A percentile compares a stretch with the other conserved stretches of the same genome.
Evolutionary conservation across 2,888 invertebrate species (phyloP).

Genomic region (Aphodius sticticus): DNA sequence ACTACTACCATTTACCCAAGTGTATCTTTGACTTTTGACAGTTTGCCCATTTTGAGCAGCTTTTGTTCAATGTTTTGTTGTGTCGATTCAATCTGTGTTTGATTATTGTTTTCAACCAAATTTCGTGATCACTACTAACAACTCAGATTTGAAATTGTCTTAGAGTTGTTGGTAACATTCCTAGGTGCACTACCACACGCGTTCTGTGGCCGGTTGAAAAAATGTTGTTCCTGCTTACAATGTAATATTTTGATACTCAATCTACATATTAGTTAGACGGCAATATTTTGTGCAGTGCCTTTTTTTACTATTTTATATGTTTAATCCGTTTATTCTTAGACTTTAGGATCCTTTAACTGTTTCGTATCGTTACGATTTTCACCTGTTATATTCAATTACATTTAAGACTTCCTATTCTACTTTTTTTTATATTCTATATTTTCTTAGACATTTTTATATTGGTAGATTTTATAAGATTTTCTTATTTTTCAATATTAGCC

Average conservation of each 20-base stretch:
- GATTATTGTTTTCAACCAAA: too few relatives aligned
- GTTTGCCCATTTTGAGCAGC: too few relatives aligned
- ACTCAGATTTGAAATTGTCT: neutral
- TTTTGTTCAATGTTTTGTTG: too few relatives aligned
- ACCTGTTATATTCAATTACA: neutral
- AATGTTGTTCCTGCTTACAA: neutral
- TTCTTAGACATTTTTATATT: neutral
- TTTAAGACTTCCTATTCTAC: neutral
- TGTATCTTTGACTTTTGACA: too few relatives aligned
- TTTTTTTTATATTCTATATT: neutral
- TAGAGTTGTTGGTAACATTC: neutral
- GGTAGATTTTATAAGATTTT: conserved; percentile 10
- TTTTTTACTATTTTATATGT: neutral
- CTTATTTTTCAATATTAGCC: neutral
- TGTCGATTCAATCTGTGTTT: too few relatives aligned
- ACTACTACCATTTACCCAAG: too few relatives aligned
- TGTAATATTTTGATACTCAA: neutral
- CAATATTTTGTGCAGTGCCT: neutral
- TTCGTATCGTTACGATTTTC: neutral
- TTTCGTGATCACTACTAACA: too few relatives aligned
- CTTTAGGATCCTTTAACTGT: neutral
- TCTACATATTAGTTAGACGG: neutral
- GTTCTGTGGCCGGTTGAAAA: neutral
- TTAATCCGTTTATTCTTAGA: neutral
- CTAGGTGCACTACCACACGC: neutral